Percentiles rank a stretch among this genome's conserved stretches.
phyloP scores from a whole-genome alignment of 2,113 vertebrate genomes.

The Nannobrachium achirus region DNA sequence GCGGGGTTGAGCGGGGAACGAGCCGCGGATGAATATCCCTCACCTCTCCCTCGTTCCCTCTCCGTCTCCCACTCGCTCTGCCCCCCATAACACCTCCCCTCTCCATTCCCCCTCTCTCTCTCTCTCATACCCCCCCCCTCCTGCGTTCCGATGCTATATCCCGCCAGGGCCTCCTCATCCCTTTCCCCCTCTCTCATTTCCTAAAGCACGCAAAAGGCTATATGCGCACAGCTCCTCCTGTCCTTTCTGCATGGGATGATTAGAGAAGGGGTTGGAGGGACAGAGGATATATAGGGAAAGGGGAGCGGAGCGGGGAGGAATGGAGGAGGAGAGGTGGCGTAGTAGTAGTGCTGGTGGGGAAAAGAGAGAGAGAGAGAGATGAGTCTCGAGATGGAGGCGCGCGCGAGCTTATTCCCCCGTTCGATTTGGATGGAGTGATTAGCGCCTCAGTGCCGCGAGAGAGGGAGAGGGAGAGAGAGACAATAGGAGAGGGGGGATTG shows the following conservation, averaged over 20 bases:
- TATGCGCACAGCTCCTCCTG: background rate
- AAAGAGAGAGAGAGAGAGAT: constrained; percentile 21
- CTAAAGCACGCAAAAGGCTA: constrained; percentile 15
- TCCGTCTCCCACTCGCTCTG: background rate
- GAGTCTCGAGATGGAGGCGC: constrained; percentile 30
- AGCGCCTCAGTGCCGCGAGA: constrained; percentile 1
- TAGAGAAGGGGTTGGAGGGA: background rate
- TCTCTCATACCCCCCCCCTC: constrained; percentile 14
- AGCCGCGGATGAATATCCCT: background rate
- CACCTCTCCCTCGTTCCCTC: background rate
- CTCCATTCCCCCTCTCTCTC: background rate
- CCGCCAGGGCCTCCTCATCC: constrained; percentile 18
- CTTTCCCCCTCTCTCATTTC: constrained; percentile 36
- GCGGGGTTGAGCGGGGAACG: too few relatives aligned
- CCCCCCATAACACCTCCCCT: background rate
- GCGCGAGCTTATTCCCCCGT: constrained; percentile 16
- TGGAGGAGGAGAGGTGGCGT: too few relatives aligned
- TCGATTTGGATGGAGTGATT: constrained; percentile 42
- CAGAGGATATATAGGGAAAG: too few relatives aligned
- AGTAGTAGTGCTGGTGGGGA: too few relatives aligned
- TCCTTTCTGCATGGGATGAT: constrained; percentile 11
- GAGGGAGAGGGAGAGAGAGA: constrained; percentile 20
- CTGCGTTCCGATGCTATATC: constrained; percentile 4
- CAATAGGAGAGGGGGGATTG: constrained; percentile 23
- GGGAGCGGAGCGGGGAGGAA: constrained; percentile 6